phyloP scores from a whole-genome alignment of 2,113 vertebrate species.

The Triplophysa siluroides region DNA sequence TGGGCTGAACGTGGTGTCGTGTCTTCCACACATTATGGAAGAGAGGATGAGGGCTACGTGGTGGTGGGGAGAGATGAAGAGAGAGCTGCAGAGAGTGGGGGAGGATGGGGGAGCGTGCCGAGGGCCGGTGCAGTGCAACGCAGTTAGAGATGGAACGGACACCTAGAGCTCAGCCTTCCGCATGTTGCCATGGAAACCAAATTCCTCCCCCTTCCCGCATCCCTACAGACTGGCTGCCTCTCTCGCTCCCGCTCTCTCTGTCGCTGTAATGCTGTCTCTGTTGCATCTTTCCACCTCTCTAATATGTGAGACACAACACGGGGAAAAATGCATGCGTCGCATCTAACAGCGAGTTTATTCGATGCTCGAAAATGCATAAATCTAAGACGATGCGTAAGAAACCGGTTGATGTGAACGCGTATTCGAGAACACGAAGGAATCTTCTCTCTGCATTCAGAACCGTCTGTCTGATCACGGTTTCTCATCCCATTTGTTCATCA shows the following conservation, averaged over 20 bases:
- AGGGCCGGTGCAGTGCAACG: constrained; percentile 76
- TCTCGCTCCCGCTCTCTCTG: constrained; percentile 48
- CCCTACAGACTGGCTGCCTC: constrained; percentile 74
- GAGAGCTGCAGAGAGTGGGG: constrained; percentile 49
- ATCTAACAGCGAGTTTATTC: not conserved
- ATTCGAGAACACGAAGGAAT: not conserved
- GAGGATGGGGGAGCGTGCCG: constrained; percentile 55
- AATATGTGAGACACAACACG: constrained; percentile 40
- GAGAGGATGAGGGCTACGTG: constrained; percentile 50
- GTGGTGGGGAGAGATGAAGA: constrained; percentile 42
- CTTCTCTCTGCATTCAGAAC: constrained; percentile 7
- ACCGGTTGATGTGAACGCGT: not conserved
- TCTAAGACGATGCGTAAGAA: not conserved
- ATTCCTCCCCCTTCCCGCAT: constrained; percentile 83
- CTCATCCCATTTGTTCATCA: constrained; percentile 16
- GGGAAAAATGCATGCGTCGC: not conserved
- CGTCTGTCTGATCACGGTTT: constrained; percentile 57
- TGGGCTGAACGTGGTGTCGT: constrained; percentile 29
- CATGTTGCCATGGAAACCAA: constrained; percentile 81
- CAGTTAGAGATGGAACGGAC: constrained; percentile 77
- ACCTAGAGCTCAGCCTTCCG: constrained; percentile 80
- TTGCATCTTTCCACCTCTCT: constrained; percentile 55
- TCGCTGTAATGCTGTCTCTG: constrained; percentile 58
- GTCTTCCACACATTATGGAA: constrained; percentile 59
- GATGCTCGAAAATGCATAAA: not conserved